These are phyloP conservation scores for Pocillopora grandis DNA, from an alignment of 92 coral and sea anemone genomes.

Conservation along the genomic window DNA sequence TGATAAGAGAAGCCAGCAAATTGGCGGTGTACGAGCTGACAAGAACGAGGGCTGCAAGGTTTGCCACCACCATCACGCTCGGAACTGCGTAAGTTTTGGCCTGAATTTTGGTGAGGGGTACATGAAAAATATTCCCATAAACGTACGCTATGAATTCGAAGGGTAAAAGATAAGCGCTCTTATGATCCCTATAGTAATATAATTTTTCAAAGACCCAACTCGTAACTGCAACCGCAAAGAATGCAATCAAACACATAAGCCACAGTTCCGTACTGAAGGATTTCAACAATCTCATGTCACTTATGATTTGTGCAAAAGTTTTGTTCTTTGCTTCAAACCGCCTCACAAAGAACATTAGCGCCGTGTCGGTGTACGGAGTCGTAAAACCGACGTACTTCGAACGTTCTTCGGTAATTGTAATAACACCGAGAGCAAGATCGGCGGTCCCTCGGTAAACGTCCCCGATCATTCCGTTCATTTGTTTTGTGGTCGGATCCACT, in stretches of 20 bases:
- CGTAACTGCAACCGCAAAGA: conserved; percentile 50
- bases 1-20: conserved; percentile 81
- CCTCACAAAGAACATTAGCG: conserved; percentile 69
- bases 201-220: conserved; percentile 77
- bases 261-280: conserved; percentile 77
- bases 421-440: conserved; percentile 83
- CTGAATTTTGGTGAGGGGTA: conserved; percentile 75
- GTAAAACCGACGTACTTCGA: conserved; percentile 79
- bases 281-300: conserved; percentile 78
- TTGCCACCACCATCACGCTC: conserved; percentile 75
- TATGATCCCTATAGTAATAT: conserved; percentile 31
- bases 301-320: conserved; percentile 63
- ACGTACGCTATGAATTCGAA: conserved; percentile 85
- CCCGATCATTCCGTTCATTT: conserved; percentile 94
- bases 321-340: conserved; percentile 45
- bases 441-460: conserved; percentile 83
- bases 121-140: conserved; percentile 90
- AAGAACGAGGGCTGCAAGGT: conserved; percentile 80
- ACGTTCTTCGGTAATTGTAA: conserved; percentile 84
- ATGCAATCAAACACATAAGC: conserved; percentile 70
- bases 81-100: conserved; percentile 86
- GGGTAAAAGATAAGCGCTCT: conserved; percentile 62
- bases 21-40: conserved; percentile 93
- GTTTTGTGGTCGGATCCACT: conserved; percentile 56
- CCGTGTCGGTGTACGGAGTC: conserved; percentile 77